Conservation (phyloP, 2,113 vertebrate species). For the Grammomys surdaster region DNA sequence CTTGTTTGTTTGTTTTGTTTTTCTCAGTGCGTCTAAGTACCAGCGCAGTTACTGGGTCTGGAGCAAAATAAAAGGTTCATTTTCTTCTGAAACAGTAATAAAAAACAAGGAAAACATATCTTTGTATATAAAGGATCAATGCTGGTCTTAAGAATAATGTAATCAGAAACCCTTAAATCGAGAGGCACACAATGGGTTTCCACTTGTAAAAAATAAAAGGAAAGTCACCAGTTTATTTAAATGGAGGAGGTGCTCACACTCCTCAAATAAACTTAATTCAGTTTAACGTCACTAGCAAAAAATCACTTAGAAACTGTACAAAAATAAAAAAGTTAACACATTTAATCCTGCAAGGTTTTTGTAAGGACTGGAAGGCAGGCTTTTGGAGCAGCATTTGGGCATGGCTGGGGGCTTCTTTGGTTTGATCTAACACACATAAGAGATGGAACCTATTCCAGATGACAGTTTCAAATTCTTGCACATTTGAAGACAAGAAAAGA, state of each 20-base stretch:
- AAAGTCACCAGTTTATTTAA: conserved; percentile 90
- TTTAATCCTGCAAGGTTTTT: conserved; percentile 94
- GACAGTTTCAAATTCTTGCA: conserved; percentile 85
- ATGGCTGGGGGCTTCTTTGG: conserved; percentile 99
- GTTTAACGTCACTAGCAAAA: conserved; percentile 93
- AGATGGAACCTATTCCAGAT: conserved; percentile 93
- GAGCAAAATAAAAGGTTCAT: conserved; percentile 96
- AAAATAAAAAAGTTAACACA: conserved; percentile 92
- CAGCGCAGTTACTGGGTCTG: conserved; percentile 98
- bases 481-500: conserved; percentile 85
- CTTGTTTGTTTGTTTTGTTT: conserved; percentile 71
- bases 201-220: conserved; percentile 90
- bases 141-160: conserved; percentile 98
- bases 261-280: conserved; percentile 94
- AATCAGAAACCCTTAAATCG: conserved; percentile 98
- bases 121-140: conserved; percentile 99
- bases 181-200: conserved; percentile 99
- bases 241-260: conserved; percentile 85
- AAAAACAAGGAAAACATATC: conserved; percentile 93
- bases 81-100: conserved; percentile 95
- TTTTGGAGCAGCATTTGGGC: conserved; percentile 98
- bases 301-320: conserved; percentile 97
- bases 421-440: conserved; percentile 95
- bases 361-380: conserved; percentile 98
- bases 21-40: conserved; percentile 99